phyloP scores from a whole-genome alignment of 2,888 invertebrate genomes.

The Metalampra italica region DNA sequence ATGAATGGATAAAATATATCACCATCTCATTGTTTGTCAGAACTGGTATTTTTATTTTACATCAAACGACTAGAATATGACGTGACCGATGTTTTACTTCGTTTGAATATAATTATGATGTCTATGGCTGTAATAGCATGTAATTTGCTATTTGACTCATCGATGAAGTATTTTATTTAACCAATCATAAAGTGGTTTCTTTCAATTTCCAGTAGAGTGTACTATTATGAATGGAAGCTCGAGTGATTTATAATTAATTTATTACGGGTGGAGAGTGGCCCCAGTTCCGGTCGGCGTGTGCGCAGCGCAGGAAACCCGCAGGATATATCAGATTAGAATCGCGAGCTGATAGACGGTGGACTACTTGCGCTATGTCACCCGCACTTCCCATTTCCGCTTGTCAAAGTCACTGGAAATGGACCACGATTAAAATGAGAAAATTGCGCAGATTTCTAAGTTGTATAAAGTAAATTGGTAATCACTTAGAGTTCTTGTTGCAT shows the following conservation, averaged over 20 bases:
- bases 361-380: constrained; percentile 52
- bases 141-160: neutral
- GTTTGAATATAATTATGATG: constrained; percentile 1
- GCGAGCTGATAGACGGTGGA: constrained; percentile 51
- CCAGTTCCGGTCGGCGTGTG: constrained; percentile 40
- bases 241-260: constrained; percentile 53
- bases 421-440: constrained; percentile 5
- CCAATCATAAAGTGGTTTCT: neutral
- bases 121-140: constrained; percentile 2
- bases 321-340: constrained; percentile 68
- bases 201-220: constrained; percentile 4
- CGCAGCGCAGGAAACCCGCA: constrained; percentile 55
- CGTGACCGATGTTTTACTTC: neutral
- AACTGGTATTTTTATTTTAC: neutral
- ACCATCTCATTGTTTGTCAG: constrained; percentile 10
- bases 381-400: constrained; percentile 57
- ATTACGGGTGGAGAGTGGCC: constrained; percentile 44
- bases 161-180: neutral
- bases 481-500: neutral
- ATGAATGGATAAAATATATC: constrained; percentile 23
- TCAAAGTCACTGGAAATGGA: constrained; percentile 31
- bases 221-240: constrained; percentile 11
- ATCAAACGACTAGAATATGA: neutral
- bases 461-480: neutral
- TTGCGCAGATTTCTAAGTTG: constrained; percentile 10